Conservation (phyloP, 2,113 vertebrate species). For the Lophius piscatorius region DNA sequence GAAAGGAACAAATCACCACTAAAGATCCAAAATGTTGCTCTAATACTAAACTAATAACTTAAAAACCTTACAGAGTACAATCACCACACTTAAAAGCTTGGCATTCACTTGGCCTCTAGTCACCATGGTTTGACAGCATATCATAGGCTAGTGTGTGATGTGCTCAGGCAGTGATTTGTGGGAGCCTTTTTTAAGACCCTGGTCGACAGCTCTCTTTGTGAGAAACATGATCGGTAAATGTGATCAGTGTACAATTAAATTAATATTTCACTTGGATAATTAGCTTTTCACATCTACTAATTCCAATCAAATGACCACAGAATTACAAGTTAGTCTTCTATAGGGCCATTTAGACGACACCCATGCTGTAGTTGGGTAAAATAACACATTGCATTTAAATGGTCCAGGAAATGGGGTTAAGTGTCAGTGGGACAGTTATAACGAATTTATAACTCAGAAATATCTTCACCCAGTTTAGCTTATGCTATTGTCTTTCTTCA, state of each 20-base stretch:
- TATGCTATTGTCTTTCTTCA: conserved; percentile 39
- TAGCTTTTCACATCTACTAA: conserved; percentile 54
- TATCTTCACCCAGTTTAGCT: conserved; percentile 26
- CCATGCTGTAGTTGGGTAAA: conserved; percentile 55
- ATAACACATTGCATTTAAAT: conserved; percentile 49
- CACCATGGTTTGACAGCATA: conserved; percentile 16
- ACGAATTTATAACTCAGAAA: conserved; percentile 35
- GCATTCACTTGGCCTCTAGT: conserved; percentile 40
- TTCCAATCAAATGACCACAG: conserved; percentile 63
- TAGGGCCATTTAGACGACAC: conserved; percentile 55
- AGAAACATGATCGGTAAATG: conserved; percentile 56
- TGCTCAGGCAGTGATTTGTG: conserved; percentile 33
- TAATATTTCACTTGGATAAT: conserved; percentile 50
- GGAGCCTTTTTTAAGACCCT: conserved; percentile 16
- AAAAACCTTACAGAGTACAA: conserved; percentile 16
- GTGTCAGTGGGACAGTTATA: conserved; percentile 39
- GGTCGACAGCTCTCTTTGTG: conserved; percentile 29
- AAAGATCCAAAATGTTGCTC: conserved; percentile 29
- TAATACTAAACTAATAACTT: conserved; percentile 30
- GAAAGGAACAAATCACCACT: conserved; percentile 8
- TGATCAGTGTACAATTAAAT: conserved; percentile 45
- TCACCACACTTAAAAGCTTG: conserved; percentile 27
- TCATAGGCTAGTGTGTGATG: conserved; percentile 40
- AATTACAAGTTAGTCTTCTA: conserved; percentile 50
- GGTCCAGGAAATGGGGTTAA: conserved; percentile 38